These are phyloP conservation scores for Drosophila lutescens DNA, from an alignment of 2,888 invertebrate species.

Conservation along the genomic window DNA sequence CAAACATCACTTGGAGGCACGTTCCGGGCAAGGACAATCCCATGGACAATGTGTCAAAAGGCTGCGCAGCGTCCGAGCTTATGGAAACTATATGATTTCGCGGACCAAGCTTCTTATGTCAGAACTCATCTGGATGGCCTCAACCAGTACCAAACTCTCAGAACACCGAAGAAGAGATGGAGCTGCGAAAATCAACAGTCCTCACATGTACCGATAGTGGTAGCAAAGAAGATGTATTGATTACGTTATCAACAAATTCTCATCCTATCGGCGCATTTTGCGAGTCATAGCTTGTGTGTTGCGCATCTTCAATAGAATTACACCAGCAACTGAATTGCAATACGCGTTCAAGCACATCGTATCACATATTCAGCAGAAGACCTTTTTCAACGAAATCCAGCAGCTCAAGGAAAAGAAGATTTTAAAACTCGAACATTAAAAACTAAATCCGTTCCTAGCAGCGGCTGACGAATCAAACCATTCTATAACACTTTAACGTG, in stretches of 20 bases:
- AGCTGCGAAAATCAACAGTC: not conserved
- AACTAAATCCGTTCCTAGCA: not conserved
- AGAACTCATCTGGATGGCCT: no score
- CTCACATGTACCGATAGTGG: not conserved
- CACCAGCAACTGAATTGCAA: not conserved
- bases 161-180: not conserved
- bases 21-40: no score
- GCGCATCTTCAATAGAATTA: not conserved
- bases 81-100: no score
- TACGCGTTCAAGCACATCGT: conserved; percentile 4
- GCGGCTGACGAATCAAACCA: not conserved
- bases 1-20: not conserved
- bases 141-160: not conserved
- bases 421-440: not conserved
- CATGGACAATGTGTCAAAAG: no score
- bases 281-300: conserved; percentile 2
- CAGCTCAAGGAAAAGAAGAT: not conserved
- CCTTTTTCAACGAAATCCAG: not conserved
- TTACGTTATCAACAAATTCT: no score
- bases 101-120: no score
- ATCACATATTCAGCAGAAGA: not conserved
- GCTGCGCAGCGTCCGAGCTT: no score
- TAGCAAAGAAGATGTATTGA: not conserved
- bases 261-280: not conserved
- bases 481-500: not conserved